Evolutionary conservation across 2,888 invertebrate species (phyloP), one percentile per base, ranked within the genome.

Genomic region (Ommatoiulus sabulosus): DNA sequence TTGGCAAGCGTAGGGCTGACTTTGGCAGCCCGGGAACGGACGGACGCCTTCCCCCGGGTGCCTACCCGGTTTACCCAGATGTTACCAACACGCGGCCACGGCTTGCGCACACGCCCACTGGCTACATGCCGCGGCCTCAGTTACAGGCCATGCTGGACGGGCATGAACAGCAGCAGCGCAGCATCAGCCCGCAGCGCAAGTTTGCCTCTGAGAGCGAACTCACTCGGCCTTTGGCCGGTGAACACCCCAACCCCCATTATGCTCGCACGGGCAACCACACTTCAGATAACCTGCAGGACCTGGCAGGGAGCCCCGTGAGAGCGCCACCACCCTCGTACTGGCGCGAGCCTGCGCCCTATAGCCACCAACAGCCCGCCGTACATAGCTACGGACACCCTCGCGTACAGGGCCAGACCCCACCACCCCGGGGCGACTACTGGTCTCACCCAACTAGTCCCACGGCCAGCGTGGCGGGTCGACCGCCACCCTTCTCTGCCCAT

Each of bases 161-260:
- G 80, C 90, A 91, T 90, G 91, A 52, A 15, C 52, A 52, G 52
- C 89, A 91, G 92, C 88, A 91, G 91, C 90, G 92, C 92, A 92
- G 91, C 91, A 92, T 90, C 35, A 95, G 95, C 91, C 96, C 96
- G 89, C 96, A 96, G 93, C 94, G 96, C 24, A 94, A 96, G 90
- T 96, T 96, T 93, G 94, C 97, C 92, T 96, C 96, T 90, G 95
- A 97, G 94, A 95, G 97, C 91, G 96, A 97, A 94, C 93, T 96
- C 92, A 95, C 96, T 91, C 94, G 96, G 91, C 91, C 90, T 57
- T 90, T 90, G 12, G 72, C 17, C 17, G 88, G 85, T 8, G 88
- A 88, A 6, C 72, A 43, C 46, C 91, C 91, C 4, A 95, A 95
- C 91, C 94, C 94, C 89, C 91, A 92, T 15, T 95, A 95, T n/a